phyloP scores from a whole-genome alignment of 2,888 invertebrate genomes.

The Hyposoter dolosus region DNA sequence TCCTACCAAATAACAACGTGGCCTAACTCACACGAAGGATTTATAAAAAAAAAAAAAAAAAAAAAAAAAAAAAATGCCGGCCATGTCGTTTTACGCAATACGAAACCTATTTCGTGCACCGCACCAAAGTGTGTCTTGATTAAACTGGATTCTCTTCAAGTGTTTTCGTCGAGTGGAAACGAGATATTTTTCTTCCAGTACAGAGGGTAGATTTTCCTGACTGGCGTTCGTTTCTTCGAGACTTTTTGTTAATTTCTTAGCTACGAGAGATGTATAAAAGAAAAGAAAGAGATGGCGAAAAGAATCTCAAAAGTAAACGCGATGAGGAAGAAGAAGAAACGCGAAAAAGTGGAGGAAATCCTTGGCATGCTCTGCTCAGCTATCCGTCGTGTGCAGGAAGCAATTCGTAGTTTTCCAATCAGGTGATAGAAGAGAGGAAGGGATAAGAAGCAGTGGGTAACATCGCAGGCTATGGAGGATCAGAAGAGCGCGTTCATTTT shows the following conservation, averaged over 20 bases:
- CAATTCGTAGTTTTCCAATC: conserved; percentile 82
- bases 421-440: conserved; percentile 71
- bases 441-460: conserved; percentile 55
- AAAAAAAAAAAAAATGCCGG: background rate
- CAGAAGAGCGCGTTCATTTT: conserved; percentile 79
- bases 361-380: conserved; percentile 63
- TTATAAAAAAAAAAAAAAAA: background rate
- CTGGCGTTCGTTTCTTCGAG: conserved; percentile 37
- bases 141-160: conserved; percentile 66
- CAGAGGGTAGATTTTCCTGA: conserved; percentile 32
- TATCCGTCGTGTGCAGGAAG: conserved; percentile 78
- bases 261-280: conserved; percentile 48
- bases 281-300: conserved; percentile 12
- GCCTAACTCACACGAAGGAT: background rate
- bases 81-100: conserved; percentile 52
- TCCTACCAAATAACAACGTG: conserved; percentile 34
- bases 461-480: conserved; percentile 44
- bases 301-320: conserved; percentile 15
- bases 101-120: conserved; percentile 52
- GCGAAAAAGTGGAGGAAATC: conserved; percentile 61
- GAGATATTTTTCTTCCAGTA: conserved; percentile 57
- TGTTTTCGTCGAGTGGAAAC: conserved; percentile 62
- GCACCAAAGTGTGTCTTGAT: conserved; percentile 61
- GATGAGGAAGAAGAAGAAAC: conserved; percentile 32
- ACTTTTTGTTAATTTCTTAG: conserved; percentile 70